phyloP scores from a whole-genome alignment of 2,797 vertebrate genomes.

The Pogoniulus pusillus region DNA sequence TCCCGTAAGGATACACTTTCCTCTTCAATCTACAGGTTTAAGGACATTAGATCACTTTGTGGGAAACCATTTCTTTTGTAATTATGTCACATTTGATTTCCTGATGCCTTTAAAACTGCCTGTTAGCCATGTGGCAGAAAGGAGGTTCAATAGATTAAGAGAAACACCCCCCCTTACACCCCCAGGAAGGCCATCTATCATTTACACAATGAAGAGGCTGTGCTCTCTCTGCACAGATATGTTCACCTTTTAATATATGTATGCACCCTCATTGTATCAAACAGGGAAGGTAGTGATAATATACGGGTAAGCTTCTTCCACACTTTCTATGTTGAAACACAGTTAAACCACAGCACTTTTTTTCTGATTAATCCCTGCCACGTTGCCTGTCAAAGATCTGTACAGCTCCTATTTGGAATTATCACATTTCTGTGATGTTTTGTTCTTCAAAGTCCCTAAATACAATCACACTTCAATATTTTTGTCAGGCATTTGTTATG shows the following conservation, averaged over 20 bases:
- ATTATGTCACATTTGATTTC: conserved; percentile 45
- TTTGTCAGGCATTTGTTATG: conserved; percentile 47
- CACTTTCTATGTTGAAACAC: conserved; percentile 26
- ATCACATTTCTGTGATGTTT: conserved; percentile 20
- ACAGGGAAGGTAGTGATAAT: not conserved
- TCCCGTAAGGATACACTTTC: conserved; percentile 52
- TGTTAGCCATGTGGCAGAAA: conserved; percentile 31
- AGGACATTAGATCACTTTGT: conserved; percentile 49
- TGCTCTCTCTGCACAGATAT: not conserved
- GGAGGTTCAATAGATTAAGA: not conserved
- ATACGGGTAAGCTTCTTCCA: not conserved
- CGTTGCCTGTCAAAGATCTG: not conserved
- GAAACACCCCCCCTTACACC: not conserved
- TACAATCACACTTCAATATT: conserved; percentile 28
- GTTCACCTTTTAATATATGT: not conserved
- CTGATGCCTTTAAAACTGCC: conserved; percentile 44
- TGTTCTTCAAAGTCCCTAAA: conserved; percentile 14
- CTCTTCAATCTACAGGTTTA: conserved; percentile 32
- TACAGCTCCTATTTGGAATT: conserved; percentile 16
- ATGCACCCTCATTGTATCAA: not conserved
- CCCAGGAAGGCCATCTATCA: conserved; percentile 33
- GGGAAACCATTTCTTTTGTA: conserved; percentile 41
- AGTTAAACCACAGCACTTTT: conserved; percentile 31
- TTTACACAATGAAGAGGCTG: not conserved
- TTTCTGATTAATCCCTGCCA: not conserved